Evolutionary conservation across 2,113 vertebrate species (phyloP), one percentile per base, ranked within the genome.

Genomic region (Cottus gobio): DNA sequence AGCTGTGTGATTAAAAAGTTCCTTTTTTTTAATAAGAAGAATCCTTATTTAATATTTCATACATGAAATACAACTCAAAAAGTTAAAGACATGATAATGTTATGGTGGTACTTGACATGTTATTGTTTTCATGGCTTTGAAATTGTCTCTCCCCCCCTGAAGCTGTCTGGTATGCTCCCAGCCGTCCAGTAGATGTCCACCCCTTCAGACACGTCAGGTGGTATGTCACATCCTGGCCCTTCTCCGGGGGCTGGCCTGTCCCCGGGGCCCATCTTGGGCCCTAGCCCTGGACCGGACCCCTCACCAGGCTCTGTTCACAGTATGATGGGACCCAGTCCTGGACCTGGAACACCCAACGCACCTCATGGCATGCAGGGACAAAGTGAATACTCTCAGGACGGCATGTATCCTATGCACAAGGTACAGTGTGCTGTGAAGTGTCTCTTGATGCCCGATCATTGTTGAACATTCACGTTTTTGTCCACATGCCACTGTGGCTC

Each of bases 291-390:
- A 84, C 98, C 98, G 7, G 98, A 98, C 2, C 97, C 97, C 0
- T 99, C 98, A 76, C 98, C 98, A 11, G 95, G 98, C 81, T 98
- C 98, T 6, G 98, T 98, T 71, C 98, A 99, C 94, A 98, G 97
- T 68, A 99, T 99, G 97, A 98, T 99, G 97, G 98, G 98, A 70
- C 97, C 97, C 9, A 99, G 97, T 89, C 97, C 98, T 60, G 97
- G 98, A 68, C 98, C 98, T 46, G 97, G 98, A 75, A 97, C 98
- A 0, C 96, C 98, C 11, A 98, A 95, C 22, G 96, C 96, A 31
- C 93, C 96, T 0, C 97, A 98, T 58, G 84, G 95, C 50, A 94
- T 99, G 90, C 95, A 97, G 2, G 96, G 96, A 0, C 92, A 96
- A 36, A 89, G 95, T 6, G 98, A 99, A 75, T 99, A 97, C 87